Evolutionary conservation across 2,113 vertebrate species (phyloP).

Genomic region (Lasiurus borealis): DNA sequence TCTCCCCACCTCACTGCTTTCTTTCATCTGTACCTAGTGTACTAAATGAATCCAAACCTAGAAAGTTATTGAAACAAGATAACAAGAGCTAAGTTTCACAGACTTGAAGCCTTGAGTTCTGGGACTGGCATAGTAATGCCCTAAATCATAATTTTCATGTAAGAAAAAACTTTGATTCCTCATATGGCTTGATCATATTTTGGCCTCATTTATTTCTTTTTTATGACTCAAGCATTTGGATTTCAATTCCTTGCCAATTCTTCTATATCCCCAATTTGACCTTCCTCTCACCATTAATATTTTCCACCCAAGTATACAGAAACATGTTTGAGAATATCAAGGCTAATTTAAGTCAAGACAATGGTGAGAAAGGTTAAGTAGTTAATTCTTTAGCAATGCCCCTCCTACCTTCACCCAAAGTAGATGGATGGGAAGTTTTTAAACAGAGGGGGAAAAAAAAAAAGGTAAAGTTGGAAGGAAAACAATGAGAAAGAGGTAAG

Average conservation of each 20-base stretch:
- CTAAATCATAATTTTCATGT: not conserved
- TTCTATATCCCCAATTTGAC: conserved; percentile 10
- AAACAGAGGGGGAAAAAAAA: not conserved
- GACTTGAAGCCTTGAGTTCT: not conserved
- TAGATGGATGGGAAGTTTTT: not conserved
- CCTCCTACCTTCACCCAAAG: not conserved
- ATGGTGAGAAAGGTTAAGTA: not conserved
- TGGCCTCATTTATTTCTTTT: conserved; percentile 6
- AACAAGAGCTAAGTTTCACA: not conserved
- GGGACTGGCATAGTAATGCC: not conserved
- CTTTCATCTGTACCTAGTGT: not conserved
- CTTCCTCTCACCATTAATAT: not conserved
- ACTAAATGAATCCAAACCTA: conserved; percentile 15
- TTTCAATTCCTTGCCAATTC: conserved; percentile 15
- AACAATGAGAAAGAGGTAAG: not conserved
- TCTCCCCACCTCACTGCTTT: not conserved
- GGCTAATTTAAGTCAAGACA: not conserved
- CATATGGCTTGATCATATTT: not conserved
- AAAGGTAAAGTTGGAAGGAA: not conserved
- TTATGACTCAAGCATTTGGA: not conserved
- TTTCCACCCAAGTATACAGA: not conserved
- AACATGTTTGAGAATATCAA: not conserved
- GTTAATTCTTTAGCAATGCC: not conserved
- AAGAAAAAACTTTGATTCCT: not conserved
- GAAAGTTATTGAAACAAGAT: conserved; percentile 41